phyloP scores from a whole-genome alignment of 2,888 invertebrate genomes.

The Tetragonisca angustula region DNA sequence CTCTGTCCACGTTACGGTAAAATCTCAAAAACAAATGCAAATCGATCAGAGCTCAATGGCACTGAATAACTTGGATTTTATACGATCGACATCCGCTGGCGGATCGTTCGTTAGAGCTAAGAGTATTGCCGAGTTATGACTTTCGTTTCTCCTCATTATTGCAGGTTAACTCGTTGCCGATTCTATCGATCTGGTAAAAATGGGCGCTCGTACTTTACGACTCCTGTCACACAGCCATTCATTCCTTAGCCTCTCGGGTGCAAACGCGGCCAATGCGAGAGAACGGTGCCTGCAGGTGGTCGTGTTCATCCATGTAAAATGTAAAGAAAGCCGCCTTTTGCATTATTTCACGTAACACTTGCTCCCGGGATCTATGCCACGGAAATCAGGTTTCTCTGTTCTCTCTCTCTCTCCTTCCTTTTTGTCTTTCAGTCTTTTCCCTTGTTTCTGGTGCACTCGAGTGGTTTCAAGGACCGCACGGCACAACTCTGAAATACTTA shows the following conservation, averaged over 20 bases:
- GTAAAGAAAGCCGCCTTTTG: constrained; percentile 66
- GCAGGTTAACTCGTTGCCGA: constrained; percentile 42
- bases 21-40: not conserved
- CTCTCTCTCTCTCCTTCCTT: not conserved
- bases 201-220: constrained; percentile 28
- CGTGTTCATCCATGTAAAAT: constrained; percentile 65
- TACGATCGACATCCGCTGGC: too few species aligned
- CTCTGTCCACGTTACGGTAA: not conserved
- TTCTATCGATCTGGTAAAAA: constrained; percentile 40
- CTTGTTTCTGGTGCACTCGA: not conserved
- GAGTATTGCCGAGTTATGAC: constrained; percentile 18
- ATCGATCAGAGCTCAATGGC: not conserved
- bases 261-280: constrained; percentile 3
- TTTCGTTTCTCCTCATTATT: constrained; percentile 3
- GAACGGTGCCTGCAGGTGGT: constrained; percentile 22
- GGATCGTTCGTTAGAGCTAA: constrained; percentile 14
- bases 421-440: not conserved
- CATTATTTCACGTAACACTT: constrained; percentile 68
- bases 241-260: constrained; percentile 18
- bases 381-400: constrained; percentile 27
- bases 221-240: constrained; percentile 38
- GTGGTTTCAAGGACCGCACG: not conserved
- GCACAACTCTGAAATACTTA: constrained; percentile 63
- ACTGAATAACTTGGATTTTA: constrained; percentile 31
- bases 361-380: constrained; percentile 32